Percentiles rank a stretch among this genome's conserved stretches.
Conservation (phyloP, 2,888 invertebrate species). For the Agrenia bidenticulata region DNA sequence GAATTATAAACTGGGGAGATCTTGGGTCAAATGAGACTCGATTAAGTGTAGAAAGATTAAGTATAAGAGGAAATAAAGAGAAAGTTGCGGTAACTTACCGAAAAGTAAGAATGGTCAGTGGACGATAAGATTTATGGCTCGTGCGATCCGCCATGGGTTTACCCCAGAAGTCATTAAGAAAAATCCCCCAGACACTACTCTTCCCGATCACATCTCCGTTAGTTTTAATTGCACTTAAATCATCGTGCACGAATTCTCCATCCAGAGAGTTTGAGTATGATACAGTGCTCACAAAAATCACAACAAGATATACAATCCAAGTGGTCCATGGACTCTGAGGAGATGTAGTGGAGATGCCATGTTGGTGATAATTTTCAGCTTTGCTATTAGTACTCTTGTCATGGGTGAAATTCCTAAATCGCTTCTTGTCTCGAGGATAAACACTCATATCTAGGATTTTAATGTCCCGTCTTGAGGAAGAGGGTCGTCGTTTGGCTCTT, state of each 20-base stretch:
- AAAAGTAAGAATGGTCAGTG: conserved; percentile 78
- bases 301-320: conserved; percentile 62
- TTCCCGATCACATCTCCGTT: conserved; percentile 77
- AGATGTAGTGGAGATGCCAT: conserved; percentile 11
- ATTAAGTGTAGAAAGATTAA: too few relatives aligned
- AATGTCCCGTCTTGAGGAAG: conserved; percentile 40
- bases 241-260: conserved; percentile 86
- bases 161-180: conserved; percentile 87
- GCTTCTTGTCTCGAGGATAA: conserved; percentile 42
- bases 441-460: conserved; percentile 28
- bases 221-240: conserved; percentile 77
- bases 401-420: conserved; percentile 30
- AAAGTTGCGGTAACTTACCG: conserved; percentile 64
- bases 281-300: conserved; percentile 67
- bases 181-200: conserved; percentile 65
- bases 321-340: conserved; percentile 25
- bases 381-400: conserved; percentile 33
- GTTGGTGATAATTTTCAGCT: conserved; percentile 28
- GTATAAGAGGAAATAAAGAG: conserved; percentile 11
- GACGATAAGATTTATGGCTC: conserved; percentile 85
- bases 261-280: conserved; percentile 73
- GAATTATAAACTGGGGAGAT: too few relatives aligned
- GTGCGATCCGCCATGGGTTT: conserved; percentile 76
- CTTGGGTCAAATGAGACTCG: too few relatives aligned
- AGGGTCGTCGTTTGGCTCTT: conserved; percentile 44